These are phyloP conservation scores for Trogon surrucura DNA, from an alignment of 2,113 vertebrate species.

Conservation along the genomic window DNA sequence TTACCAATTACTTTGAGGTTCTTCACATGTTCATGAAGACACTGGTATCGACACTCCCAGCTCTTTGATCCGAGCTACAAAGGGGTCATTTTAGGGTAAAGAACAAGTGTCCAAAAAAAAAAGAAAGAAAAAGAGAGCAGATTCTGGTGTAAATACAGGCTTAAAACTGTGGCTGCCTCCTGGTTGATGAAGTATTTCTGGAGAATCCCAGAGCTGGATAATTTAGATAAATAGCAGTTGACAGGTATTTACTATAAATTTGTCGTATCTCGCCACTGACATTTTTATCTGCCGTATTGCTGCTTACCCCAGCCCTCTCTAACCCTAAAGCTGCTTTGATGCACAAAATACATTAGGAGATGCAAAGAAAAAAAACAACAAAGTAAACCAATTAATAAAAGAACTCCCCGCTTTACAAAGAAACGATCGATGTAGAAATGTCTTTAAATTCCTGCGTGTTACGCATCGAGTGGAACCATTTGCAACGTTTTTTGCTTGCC, in stretches of 20 bases:
- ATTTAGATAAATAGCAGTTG: conserved; percentile 52
- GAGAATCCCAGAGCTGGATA: conserved; percentile 38
- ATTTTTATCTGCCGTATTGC: conserved; percentile 33
- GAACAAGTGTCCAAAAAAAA: conserved; percentile 55
- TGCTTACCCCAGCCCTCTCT: neutral
- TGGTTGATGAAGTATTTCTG: conserved; percentile 14
- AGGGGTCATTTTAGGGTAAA: conserved; percentile 62
- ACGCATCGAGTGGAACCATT: neutral
- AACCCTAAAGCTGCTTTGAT: conserved; percentile 27
- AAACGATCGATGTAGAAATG: rapidly evolving
- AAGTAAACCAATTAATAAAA: neutral
- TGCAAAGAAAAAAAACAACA: neutral
- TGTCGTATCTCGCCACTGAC: neutral
- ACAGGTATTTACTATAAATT: conserved; percentile 47
- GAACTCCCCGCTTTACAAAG: rapidly evolving
- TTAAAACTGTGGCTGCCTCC: neutral
- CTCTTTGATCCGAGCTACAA: conserved; percentile 67
- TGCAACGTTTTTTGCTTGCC: rapidly evolving
- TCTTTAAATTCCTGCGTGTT: rapidly evolving
- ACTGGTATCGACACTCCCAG: conserved; percentile 47
- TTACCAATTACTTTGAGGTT: conserved; percentile 63
- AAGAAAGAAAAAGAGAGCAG: neutral
- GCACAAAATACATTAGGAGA: neutral
- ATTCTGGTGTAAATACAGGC: conserved; percentile 23
- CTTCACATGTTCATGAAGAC: conserved; percentile 38